A percentile compares a stretch with the other conserved stretches of the same genome.
Evolutionary conservation across 1,140 invertebrate genomes (phyloP).

Genomic region (Apis mellifera): DNA sequence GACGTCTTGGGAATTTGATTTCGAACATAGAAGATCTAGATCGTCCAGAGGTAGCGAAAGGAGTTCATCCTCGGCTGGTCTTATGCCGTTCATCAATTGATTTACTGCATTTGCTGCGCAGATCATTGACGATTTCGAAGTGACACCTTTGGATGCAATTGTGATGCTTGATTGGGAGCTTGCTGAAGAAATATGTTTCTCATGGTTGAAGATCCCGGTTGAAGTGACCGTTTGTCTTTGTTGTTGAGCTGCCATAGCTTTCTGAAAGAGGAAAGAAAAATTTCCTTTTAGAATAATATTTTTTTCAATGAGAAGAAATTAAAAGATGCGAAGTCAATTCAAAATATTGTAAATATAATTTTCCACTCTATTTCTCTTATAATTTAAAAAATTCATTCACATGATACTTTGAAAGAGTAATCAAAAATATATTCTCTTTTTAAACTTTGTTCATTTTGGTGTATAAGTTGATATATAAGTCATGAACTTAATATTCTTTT

Average conservation of each 20-base stretch:
- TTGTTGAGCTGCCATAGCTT: slow-evolving; percentile 91
- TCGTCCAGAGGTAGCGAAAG: slow-evolving; percentile 88
- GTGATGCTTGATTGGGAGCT: slow-evolving; percentile 89
- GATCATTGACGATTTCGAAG: slow-evolving; percentile 86
- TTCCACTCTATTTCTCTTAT: background rate
- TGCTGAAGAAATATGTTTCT: slow-evolving; percentile 87
- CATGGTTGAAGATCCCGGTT: slow-evolving; percentile 89
- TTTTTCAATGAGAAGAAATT: too few species aligned
- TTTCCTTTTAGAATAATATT: too few species aligned
- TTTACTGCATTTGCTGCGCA: slow-evolving; percentile 83
- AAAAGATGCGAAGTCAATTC: background rate
- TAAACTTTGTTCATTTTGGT: too few species aligned
- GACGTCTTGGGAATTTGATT: slow-evolving; percentile 89
- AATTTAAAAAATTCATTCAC: background rate
- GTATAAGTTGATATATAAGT: too few species aligned
- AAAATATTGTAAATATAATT: background rate
- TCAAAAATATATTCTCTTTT: background rate
- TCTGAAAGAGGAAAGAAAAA: slow-evolving; percentile 75
- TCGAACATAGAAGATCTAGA: slow-evolving; percentile 87
- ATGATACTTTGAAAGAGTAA: background rate
- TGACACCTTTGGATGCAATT: slow-evolving; percentile 88
- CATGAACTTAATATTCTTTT: too few species aligned
- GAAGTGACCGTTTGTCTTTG: slow-evolving; percentile 91
- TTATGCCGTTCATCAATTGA: slow-evolving; percentile 85
- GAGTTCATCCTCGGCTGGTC: slow-evolving; percentile 84